Conservation (phyloP, 30 jellyfish, hydroid and myxozoan species). For the Turritopsis rubra region DNA sequence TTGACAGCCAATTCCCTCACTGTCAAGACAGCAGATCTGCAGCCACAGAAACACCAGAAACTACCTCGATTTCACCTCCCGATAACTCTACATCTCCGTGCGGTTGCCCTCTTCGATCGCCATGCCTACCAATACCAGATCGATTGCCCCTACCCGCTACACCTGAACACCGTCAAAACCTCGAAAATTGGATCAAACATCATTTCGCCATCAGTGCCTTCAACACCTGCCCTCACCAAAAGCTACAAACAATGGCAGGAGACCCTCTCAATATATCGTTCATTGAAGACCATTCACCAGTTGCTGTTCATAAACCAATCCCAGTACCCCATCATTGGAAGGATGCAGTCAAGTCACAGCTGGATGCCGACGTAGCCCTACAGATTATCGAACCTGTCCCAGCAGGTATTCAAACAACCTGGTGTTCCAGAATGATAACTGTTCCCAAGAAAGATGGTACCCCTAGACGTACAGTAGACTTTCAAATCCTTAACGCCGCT, state of each 20-base stretch:
- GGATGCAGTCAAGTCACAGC: conserved; percentile 10
- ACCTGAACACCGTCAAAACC: background rate
- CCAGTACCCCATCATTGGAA: conserved; percentile 30
- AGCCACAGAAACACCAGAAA: background rate
- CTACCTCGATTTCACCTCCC: too few relatives aligned
- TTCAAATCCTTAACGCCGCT: conserved; percentile 12
- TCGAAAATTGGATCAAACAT: background rate
- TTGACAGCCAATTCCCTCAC: background rate
- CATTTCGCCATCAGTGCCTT: background rate
- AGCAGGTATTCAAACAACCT: background rate
- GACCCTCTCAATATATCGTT: background rate
- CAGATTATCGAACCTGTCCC: conserved; percentile 30
- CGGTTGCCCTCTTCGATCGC: background rate
- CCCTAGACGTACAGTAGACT: conserved; percentile 13
- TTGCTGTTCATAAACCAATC: conserved; percentile 14
- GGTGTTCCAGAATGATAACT: conserved; percentile 24
- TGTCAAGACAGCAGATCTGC: too few relatives aligned
- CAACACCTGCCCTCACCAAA: conserved; percentile 6
- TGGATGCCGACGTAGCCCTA: conserved; percentile 22
- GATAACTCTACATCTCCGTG: background rate
- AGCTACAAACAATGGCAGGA: conserved; percentile 6
- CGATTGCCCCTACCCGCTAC: background rate
- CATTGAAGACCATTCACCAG: background rate
- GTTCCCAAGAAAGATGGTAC: conserved; percentile 15
- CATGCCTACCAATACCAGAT: background rate